Base-by-base conservation (phyloP, 2,797 vertebrate species). In the Geotrypetes seraphini region DNA sequence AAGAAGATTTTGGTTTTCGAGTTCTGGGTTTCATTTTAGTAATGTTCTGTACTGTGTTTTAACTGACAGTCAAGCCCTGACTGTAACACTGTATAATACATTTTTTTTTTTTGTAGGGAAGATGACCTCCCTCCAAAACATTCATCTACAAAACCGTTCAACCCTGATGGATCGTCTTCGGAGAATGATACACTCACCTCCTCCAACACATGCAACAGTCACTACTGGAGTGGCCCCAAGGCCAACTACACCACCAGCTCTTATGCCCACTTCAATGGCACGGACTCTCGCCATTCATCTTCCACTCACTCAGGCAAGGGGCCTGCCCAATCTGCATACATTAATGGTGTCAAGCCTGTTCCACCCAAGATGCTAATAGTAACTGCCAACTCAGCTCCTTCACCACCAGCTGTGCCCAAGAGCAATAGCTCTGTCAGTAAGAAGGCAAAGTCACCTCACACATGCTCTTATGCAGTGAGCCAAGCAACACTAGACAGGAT, bases 181-280 rank as follows among this genome's bases (percentile, higher is more conserved):
- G 96, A 97, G 69, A 96, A 98, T 0, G 92, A 97, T 75, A 97
- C 94, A 0, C 68, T 98, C 39, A 97, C 94, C 2, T 99, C 96
- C 13, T 92, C 90, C 57, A 97, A 97, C 74, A 97, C 94, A 30
- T 97, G 90, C 74, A 96, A 92, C 77, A 96, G 93, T 55, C 91
- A 87, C 51, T 96, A 91, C 74, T 97, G 96, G 96, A 90, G 85
- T 10, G 89, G 90, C 46, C 85, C 89, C 26, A 94, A 95, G 71
- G 77, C 81, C 47, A 93, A 81, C 36, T 81, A 86, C 0, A 74
- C 79, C 62, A 84, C 83, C 24, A 90, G 90, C 75, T 89, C 91
- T 7, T 90, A 91, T 60, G 89, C 78, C 19, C 87, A 85, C 55
- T 91, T 94, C 64, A 90, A 89, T 2, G 88, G 87, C 40, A 75